These are phyloP conservation scores for Leucoraja ocellata DNA, from an alignment of 2,797 vertebrate species.

Conservation along the genomic window DNA sequence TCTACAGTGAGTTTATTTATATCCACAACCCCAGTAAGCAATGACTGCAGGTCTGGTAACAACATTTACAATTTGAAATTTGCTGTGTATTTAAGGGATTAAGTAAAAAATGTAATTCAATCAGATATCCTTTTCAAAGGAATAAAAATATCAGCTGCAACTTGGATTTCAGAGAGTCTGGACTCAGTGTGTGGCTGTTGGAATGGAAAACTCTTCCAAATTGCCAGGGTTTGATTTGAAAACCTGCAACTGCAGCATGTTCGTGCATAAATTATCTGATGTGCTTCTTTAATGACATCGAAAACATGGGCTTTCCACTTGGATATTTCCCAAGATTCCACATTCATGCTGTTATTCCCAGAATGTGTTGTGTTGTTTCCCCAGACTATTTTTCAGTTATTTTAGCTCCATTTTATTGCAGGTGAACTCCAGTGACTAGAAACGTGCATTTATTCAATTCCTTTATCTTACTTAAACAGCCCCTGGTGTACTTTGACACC, in stretches of 20 bases:
- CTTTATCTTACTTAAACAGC: neutral
- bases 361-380: too few species aligned
- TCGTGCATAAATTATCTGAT: neutral
- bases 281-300: neutral
- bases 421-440: neutral
- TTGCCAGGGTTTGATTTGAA: neutral
- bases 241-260: neutral
- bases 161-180: neutral
- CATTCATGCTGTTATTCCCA: neutral
- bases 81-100: neutral
- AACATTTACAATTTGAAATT: neutral
- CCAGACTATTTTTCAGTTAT: neutral
- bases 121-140: neutral
- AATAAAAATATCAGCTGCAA: neutral
- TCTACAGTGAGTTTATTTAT: too few species aligned
- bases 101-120: neutral
- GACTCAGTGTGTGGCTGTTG: neutral
- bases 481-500: neutral
- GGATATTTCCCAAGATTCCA: neutral
- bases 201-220: neutral
- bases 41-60: neutral
- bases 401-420: neutral
- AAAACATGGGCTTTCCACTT: neutral
- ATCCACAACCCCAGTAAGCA: neutral
- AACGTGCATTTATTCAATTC: neutral